These are phyloP conservation scores for Todiramphus chloris DNA, from an alignment of 2,113 vertebrate genomes.

Conservation along the genomic window DNA sequence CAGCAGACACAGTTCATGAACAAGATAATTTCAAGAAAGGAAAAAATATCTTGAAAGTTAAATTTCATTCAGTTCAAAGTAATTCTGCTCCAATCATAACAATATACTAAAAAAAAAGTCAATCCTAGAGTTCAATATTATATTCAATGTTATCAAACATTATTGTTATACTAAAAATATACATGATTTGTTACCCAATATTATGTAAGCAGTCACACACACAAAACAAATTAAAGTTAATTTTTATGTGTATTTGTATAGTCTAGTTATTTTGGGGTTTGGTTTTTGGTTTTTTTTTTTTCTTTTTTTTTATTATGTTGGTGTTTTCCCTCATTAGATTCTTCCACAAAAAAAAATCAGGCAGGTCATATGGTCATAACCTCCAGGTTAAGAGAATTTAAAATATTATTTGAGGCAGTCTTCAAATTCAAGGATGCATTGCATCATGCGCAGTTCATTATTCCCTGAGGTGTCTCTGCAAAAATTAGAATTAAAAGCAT, in stretches of 20 bases:
- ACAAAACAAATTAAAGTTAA: not conserved
- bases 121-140: not conserved
- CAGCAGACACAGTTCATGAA: not conserved
- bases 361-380: not conserved
- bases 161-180: not conserved
- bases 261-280: not conserved
- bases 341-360: not conserved
- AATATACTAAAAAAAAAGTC: not conserved
- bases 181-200: not conserved
- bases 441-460: not conserved
- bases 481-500: constrained; percentile 9
- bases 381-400: not conserved
- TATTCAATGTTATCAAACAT: not conserved
- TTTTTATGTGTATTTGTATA: not conserved
- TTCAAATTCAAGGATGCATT: not conserved
- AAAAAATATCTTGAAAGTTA: not conserved
- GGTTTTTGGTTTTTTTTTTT: too few species aligned
- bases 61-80: not conserved
- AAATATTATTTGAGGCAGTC: not conserved
- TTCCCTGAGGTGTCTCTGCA: not conserved
- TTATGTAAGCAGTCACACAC: not conserved
- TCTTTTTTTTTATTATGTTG: not conserved
- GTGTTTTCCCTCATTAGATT: not conserved
- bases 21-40: not conserved
- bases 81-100: not conserved